Base-by-base conservation (phyloP, 37 sponge, comb jelly and placozoan species). In the Cliona cf. orientalis region DNA sequence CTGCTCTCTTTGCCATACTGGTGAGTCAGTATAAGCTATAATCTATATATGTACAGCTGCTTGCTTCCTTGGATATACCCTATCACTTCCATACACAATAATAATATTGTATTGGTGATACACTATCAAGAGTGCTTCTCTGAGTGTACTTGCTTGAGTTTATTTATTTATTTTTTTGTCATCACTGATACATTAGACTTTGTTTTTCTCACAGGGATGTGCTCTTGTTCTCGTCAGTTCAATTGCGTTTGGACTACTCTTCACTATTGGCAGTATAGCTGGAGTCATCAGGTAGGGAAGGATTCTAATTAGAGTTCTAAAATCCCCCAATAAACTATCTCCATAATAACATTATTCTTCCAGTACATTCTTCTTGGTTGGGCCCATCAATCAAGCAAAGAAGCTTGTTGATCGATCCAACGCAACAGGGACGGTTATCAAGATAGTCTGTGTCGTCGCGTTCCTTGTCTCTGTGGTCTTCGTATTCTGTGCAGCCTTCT, bases 291-390 rank as follows among this genome's bases (percentile, higher is more conserved):
- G 91, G 90, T 83, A 69, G 19, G 78, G 3, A n/a, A n/a, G n/a
- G n/a, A n/a, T n/a, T n/a, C n/a, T n/a, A n/a, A n/a, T n/a, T n/a
- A n/a, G n/a, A n/a, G n/a, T n/a, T n/a, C n/a, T n/a, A n/a, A n/a
- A n/a, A n/a, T n/a, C n/a, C n/a, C n/a, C n/a, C n/a, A n/a, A n/a
- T n/a, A n/a, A n/a, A n/a, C n/a, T n/a, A n/a, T n/a, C n/a, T n/a
- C n/a, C n/a, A n/a, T n/a, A n/a, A n/a, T n/a, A n/a, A n/a, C n/a
- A n/a, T n/a, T 14, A 4, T 22, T 23, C 67, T 21, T 22, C 31
- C 74, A 94, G 94, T 43, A 90, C 95, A 0, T 81, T 94, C 46
- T 94, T 94, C 79, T 67, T 94, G 32, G 84, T 91, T 19, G 77
- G 82, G 0, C 95, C 95, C 2, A 79, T 87, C 29, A 75, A 71